These are phyloP conservation scores for Corvus cornix DNA, from an alignment of 2,113 vertebrate species.

Conservation along the genomic window DNA sequence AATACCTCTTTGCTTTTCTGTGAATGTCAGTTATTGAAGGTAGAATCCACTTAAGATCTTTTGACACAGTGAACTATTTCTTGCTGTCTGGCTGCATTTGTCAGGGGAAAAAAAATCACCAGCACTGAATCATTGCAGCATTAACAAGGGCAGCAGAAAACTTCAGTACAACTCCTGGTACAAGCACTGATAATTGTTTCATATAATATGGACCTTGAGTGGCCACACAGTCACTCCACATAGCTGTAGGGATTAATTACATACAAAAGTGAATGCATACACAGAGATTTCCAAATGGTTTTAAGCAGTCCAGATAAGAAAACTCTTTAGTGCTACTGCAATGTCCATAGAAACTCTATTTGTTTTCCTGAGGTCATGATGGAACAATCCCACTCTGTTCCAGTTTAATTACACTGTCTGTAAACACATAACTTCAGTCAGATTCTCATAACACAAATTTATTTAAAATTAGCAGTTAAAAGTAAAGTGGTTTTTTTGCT, in stretches of 20 bases:
- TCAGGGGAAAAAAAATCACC: neutral
- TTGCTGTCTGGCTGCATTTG: neutral
- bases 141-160: neutral
- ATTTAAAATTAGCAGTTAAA: neutral
- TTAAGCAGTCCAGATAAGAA: neutral
- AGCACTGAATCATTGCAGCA: neutral
- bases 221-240: neutral
- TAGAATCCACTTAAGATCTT: neutral
- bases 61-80: neutral
- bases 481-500: fast-evolving
- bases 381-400: neutral
- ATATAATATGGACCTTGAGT: neutral
- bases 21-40: neutral
- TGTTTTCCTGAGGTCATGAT: neutral
- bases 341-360: neutral
- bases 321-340: neutral
- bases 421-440: neutral
- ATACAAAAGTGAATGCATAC: neutral
- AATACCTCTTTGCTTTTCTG: neutral
- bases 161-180: neutral
- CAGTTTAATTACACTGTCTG: neutral
- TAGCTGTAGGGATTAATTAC: no score
- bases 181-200: neutral
- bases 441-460: neutral
- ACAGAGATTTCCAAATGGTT: neutral